A percentile compares a stretch with the other conserved stretches of the same genome.
phyloP scores from a whole-genome alignment of 2,113 vertebrate species.

The Alces alces region DNA sequence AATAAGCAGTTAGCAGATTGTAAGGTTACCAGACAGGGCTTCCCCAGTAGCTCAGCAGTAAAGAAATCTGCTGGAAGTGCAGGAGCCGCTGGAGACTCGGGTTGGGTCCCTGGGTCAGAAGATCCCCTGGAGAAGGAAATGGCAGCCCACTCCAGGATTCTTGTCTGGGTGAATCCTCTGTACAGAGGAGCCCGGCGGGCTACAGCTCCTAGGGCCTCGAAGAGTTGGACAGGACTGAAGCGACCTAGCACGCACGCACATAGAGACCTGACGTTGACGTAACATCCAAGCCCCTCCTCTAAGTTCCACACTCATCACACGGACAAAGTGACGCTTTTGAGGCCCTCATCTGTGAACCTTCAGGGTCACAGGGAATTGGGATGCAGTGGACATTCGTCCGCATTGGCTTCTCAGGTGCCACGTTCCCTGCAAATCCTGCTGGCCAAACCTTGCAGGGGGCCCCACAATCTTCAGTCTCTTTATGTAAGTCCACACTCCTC shows the following conservation, averaged over 20 bases:
- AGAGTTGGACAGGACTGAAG: not conserved
- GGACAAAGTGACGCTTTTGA: rapidly evolving
- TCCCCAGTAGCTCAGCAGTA: not conserved
- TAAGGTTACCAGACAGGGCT: not conserved
- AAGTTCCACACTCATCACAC: not conserved
- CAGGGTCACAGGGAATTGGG: not conserved
- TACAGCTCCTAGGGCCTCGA: not conserved
- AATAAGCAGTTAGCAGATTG: not conserved
- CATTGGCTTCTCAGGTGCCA: not conserved
- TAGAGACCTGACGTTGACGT: not conserved
- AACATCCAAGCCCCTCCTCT: not conserved
- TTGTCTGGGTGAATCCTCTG: not conserved
- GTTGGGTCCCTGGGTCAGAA: not conserved
- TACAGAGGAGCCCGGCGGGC: not conserved
- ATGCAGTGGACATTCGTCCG: not conserved
- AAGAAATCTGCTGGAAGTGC: not conserved
- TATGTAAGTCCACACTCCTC: not conserved
- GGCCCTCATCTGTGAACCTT: not conserved
- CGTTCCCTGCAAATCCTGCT: not conserved
- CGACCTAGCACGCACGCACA: rapidly evolving
- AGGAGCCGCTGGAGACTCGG: not conserved
- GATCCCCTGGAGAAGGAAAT: not conserved
- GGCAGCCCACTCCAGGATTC: not conserved
- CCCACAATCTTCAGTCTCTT: not conserved
- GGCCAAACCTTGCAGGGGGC: not conserved